phyloP scores from a whole-genome alignment of 2,888 invertebrate genomes.

The Cephus runcator region DNA sequence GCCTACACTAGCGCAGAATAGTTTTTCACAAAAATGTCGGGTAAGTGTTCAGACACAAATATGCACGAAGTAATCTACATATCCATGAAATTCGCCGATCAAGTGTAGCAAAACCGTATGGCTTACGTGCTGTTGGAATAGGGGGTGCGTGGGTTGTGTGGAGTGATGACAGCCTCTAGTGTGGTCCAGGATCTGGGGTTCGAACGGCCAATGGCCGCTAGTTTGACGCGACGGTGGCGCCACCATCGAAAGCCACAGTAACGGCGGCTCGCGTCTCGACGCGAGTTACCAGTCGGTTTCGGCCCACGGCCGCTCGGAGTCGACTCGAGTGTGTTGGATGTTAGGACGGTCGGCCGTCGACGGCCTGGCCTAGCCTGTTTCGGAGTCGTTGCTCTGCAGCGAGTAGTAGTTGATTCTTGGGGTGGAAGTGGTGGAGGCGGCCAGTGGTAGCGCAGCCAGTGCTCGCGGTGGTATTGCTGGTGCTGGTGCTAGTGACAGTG shows the following conservation, averaged over 20 bases:
- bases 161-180: neutral
- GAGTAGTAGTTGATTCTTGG: neutral
- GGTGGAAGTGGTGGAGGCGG: neutral
- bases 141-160: neutral
- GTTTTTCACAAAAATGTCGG: neutral
- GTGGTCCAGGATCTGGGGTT: neutral
- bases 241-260: slow-evolving; percentile 17
- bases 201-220: neutral
- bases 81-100: neutral
- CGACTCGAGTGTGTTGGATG: slow-evolving; percentile 16
- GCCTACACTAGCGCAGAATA: neutral
- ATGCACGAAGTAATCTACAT: neutral
- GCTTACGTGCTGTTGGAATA: neutral
- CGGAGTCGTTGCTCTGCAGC: neutral
- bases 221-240: neutral
- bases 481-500: neutral
- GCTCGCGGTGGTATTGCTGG: neutral
- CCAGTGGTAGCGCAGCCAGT: neutral
- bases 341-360: slow-evolving; percentile 1
- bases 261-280: slow-evolving; percentile 16
- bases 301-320: slow-evolving; percentile 20
- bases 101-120: neutral
- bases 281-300: slow-evolving; percentile 21
- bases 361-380: slow-evolving; percentile 2
- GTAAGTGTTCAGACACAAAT: neutral